Evolutionary conservation across 2,113 vertebrate species (phyloP).

Genomic region (Oceanodroma tethys): DNA sequence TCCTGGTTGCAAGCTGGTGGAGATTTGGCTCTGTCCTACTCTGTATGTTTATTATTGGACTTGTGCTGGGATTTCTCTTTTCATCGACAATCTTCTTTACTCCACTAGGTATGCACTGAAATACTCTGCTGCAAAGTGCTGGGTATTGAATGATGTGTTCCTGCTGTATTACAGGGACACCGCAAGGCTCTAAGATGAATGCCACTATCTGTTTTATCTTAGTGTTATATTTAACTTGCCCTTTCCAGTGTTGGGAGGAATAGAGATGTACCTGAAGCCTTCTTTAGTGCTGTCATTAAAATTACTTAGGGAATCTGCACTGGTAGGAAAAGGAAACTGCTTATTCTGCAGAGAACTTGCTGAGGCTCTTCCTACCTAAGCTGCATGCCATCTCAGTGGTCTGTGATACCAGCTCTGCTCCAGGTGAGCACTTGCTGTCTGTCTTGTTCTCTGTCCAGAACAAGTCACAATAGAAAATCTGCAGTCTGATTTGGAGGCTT

Average conservation of each 20-base stretch:
- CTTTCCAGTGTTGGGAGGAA: background rate
- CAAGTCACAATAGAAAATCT: background rate
- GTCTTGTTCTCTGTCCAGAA: background rate
- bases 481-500: background rate
- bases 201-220: background rate
- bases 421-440: background rate
- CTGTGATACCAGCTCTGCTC: background rate
- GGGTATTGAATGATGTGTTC: background rate
- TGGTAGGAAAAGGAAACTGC: background rate
- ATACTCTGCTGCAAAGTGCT: background rate
- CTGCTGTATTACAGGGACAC: background rate
- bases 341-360: background rate
- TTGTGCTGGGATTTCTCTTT: conserved; percentile 85
- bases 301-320: background rate
- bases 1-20: conserved; percentile 90
- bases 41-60: conserved; percentile 81
- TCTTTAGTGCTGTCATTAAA: background rate
- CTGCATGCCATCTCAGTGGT: background rate
- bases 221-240: background rate
- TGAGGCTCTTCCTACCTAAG: background rate
- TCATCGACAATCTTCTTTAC: conserved; percentile 83
- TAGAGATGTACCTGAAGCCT: background rate
- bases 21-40: conserved; percentile 82
- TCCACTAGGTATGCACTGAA: conserved; percentile 80
- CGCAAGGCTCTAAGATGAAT: background rate